These are phyloP conservation scores for Brachyptera risi DNA, from an alignment of 2,888 invertebrate species.

Conservation along the genomic window DNA sequence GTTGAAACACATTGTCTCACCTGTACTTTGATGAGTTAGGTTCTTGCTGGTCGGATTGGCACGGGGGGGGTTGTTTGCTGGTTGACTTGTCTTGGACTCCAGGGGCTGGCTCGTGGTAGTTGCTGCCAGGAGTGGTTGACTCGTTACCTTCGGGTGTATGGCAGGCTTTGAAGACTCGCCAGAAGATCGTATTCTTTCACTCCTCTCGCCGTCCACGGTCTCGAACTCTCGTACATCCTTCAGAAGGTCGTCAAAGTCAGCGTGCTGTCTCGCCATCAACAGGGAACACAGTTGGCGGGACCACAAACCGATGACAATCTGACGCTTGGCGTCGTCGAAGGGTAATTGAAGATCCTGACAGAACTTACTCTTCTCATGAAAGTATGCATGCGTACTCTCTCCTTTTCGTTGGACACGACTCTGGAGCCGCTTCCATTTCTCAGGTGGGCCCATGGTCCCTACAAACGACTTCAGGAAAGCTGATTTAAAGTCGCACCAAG, in stretches of 20 bases:
- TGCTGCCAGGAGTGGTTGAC: no score
- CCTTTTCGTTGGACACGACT: neutral
- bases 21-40: no score
- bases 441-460: neutral
- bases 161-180: no score
- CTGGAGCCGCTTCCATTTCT: neutral
- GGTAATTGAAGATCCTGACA: slow-evolving; percentile 1
- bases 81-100: no score
- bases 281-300: neutral
- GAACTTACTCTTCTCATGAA: neutral
- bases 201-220: no score
- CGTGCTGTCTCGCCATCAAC: neutral
- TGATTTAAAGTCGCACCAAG: neutral
- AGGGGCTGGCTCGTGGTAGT: no score
- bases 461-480: neutral
- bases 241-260: slow-evolving; percentile 3
- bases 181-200: no score
- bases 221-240: no score
- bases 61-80: no score
- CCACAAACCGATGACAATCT: neutral
- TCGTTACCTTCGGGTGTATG: no score
- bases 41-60: no score
- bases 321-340: neutral
- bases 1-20: no score
- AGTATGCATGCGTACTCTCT: neutral